Base-by-base conservation (phyloP, 1,140 invertebrate genomes). In the Drosophila leontia region DNA sequence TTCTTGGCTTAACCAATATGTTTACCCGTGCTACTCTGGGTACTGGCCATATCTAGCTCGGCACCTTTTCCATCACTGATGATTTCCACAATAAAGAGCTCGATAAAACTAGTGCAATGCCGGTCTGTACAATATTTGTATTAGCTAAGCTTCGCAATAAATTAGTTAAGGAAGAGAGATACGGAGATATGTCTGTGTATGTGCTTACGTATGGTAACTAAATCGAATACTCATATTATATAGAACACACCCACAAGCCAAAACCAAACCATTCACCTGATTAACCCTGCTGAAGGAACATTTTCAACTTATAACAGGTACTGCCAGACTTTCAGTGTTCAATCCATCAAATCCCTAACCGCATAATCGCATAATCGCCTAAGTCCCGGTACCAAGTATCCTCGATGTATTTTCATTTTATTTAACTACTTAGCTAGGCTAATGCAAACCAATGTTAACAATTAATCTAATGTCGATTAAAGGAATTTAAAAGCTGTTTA, bases 101-200 rank as follows among this genome's bases (percentile, higher is more conserved):
- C 39, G 62, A 62, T 64, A 57, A 75, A 62, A 62, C 56, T 72
- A 84, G 82, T 87, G 84, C 83, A 87, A 87, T 87, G 76, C 67
- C 72, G 63, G 44, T 62, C 63, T 80, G 81, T 87, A 87, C 83
- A 88, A 87, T 87, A 87, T 69, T 83, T 88, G 84, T 87, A 88
- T 78, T 60, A 60, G 55, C 45, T 74, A 39, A 74, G 70, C 44
- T 72, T 59, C 44, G 53, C 53, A 41, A 50, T 71, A 34, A 48
- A 50, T 50, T 50, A 74, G 37, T 72, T 59, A 72, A 60, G 55
- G 23, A 45, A 72, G 53, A 62, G 35, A 29, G 42, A 56, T 23
- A n/a, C 44, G 57, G 41, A 55, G 64, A 56, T 62, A 62, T 47
- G 29, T 55, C 29, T 75, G 70, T 79, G 41, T 64, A 72, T 60